Percentiles rank a stretch among this genome's conserved stretches.
phyloP scores from a whole-genome alignment of 2,888 invertebrate species.

The Tupiocoris notatus region DNA sequence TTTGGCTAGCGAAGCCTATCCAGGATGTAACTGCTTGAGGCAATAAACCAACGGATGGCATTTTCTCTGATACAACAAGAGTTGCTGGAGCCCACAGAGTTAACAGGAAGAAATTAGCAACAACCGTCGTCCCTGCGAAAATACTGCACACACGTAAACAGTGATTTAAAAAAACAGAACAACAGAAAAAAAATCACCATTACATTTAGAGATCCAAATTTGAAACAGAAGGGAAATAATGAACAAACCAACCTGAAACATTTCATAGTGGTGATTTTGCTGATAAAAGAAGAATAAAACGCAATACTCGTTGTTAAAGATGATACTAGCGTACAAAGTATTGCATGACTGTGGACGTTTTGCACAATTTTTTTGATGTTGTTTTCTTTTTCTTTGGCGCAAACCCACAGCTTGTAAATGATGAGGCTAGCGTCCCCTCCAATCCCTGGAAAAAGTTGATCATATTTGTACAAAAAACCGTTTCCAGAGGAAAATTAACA shows the following conservation, averaged over 20 bases:
- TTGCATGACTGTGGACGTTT: slow-evolving; percentile 81
- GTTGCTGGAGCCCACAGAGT: slow-evolving; percentile 89
- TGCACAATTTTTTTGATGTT: slow-evolving; percentile 65
- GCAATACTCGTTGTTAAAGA: slow-evolving; percentile 92
- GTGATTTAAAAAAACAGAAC: no score
- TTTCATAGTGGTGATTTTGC: slow-evolving; percentile 88
- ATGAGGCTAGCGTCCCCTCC: slow-evolving; percentile 96
- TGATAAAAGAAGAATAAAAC: slow-evolving; percentile 87
- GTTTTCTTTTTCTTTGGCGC: slow-evolving; percentile 59
- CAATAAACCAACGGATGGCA: slow-evolving; percentile 38
- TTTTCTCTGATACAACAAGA: slow-evolving; percentile 70
- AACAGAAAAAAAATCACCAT: slow-evolving; percentile 12
- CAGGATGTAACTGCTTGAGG: slow-evolving; percentile 39
- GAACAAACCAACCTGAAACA: slow-evolving; percentile 69
- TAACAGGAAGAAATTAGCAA: slow-evolving; percentile 89
- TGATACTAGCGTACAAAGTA: slow-evolving; percentile 88
- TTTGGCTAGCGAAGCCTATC: slow-evolving; percentile 1
- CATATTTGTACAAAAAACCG: not conserved
- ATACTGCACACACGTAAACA: slow-evolving; percentile 62
- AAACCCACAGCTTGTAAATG: slow-evolving; percentile 84
- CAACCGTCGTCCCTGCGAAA: slow-evolving; percentile 89
- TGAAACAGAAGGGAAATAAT: no score
- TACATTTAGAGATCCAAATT: not conserved
- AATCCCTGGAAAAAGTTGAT: slow-evolving; percentile 63
- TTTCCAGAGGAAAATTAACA: not conserved